These are phyloP conservation scores for Sula dactylatra DNA, from an alignment of 2,113 vertebrate genomes.

Conservation along the genomic window DNA sequence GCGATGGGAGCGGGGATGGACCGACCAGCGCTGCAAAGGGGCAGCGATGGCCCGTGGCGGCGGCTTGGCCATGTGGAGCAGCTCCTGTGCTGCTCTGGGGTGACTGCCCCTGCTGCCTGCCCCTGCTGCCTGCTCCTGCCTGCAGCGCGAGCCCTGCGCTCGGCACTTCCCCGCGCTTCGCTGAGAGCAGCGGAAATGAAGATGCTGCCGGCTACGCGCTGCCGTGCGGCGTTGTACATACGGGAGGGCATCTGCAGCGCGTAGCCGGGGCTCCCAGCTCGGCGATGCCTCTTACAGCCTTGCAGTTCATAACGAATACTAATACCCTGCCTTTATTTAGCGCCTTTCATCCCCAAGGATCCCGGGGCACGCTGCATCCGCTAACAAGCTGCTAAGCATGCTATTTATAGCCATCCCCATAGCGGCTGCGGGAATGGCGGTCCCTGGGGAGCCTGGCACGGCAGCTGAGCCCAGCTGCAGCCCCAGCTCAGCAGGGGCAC, in stretches of 20 bases:
- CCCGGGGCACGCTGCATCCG: background rate
- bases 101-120: background rate
- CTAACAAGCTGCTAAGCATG: background rate
- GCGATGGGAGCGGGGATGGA: background rate
- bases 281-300: background rate
- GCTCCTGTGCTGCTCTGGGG: background rate
- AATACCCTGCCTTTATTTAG: constrained; percentile 12
- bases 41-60: rapidly evolving
- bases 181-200: background rate
- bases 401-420: background rate
- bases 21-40: rapidly evolving
- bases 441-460: background rate
- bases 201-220: background rate
- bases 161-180: rapidly evolving
- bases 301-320: background rate
- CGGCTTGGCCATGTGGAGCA: background rate
- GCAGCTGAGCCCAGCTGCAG: background rate
- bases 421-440: background rate
- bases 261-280: background rate
- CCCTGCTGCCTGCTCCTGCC: background rate
- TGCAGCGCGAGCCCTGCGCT: rapidly evolving
- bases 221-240: background rate
- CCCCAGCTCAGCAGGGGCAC: background rate
- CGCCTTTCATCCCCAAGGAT: constrained; percentile 13
- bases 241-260: background rate